A percentile compares a stretch with the other conserved stretches of the same genome.
Conservation (phyloP, 2,888 invertebrate species). For the Pardosa pseudoannulata region DNA sequence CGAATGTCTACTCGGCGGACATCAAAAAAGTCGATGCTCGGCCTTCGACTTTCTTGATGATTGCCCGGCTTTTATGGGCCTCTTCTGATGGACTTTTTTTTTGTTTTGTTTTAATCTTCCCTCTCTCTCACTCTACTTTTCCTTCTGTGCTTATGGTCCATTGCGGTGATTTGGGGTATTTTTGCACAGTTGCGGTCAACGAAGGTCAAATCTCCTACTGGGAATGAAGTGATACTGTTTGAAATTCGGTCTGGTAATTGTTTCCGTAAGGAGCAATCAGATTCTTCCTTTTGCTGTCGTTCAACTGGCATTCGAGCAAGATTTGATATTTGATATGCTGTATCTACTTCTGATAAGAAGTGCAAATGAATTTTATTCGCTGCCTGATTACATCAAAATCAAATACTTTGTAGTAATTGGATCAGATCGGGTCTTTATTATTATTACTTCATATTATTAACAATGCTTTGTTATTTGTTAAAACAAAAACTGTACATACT, state of each 20-base stretch:
- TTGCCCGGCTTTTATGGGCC: background rate
- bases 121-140: background rate
- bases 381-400: too few species aligned
- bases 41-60: slow-evolving; percentile 57
- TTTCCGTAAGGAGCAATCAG: background rate
- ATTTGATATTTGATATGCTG: too few species aligned
- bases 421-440: too few species aligned
- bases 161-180: slow-evolving; percentile 6
- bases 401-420: too few species aligned
- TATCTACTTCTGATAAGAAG: too few species aligned
- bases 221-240: background rate
- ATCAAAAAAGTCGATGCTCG: slow-evolving; percentile 47
- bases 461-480: too few species aligned
- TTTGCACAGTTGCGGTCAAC: background rate
- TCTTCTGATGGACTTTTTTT: slow-evolving; percentile 1
- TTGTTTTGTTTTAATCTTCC: background rate
- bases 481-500: too few species aligned
- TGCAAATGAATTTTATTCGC: too few species aligned
- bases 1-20: slow-evolving; percentile 50
- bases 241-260: background rate
- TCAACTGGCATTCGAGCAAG: too few species aligned
- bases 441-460: too few species aligned
- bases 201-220: background rate
- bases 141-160: background rate
- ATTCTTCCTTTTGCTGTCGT: background rate